phyloP scores from a whole-genome alignment of 2,888 invertebrate genomes.

The Caradrina clavipalpis region DNA sequence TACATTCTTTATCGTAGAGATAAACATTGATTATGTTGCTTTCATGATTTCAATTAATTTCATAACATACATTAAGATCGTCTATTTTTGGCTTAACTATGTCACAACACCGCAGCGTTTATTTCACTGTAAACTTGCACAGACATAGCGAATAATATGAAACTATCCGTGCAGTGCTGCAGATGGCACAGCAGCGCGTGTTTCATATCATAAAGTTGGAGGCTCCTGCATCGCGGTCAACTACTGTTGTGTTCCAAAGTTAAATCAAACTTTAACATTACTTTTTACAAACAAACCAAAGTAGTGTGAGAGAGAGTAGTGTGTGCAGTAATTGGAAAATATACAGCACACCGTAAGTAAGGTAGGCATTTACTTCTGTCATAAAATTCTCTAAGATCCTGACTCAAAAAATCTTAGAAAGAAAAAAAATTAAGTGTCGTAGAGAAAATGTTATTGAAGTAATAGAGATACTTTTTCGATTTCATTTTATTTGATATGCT shows the following conservation, averaged over 20 bases:
- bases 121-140: constrained; percentile 42
- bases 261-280: constrained; percentile 14
- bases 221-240: constrained; percentile 57
- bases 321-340: background rate
- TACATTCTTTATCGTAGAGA: background rate
- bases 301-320: background rate
- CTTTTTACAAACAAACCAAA: constrained; percentile 1
- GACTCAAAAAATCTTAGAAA: background rate
- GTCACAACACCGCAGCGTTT: constrained; percentile 37
- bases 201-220: constrained; percentile 67
- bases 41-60: background rate
- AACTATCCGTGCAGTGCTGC: constrained; percentile 66
- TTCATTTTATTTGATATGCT: constrained; percentile 75
- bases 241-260: constrained; percentile 34
- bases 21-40: background rate
- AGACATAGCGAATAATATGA: constrained; percentile 56
- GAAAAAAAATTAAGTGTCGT: constrained; percentile 2
- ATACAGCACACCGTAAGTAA: background rate
- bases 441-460: constrained; percentile 30
- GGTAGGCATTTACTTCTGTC: background rate
- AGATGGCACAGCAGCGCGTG: constrained; percentile 59
- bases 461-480: constrained; percentile 75
- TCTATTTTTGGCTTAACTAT: constrained; percentile 9
- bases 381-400: background rate
- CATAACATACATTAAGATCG: background rate